Evolutionary conservation across 2,797 vertebrate species (phyloP).

Genomic region (Moxostoma hubbsi): DNA sequence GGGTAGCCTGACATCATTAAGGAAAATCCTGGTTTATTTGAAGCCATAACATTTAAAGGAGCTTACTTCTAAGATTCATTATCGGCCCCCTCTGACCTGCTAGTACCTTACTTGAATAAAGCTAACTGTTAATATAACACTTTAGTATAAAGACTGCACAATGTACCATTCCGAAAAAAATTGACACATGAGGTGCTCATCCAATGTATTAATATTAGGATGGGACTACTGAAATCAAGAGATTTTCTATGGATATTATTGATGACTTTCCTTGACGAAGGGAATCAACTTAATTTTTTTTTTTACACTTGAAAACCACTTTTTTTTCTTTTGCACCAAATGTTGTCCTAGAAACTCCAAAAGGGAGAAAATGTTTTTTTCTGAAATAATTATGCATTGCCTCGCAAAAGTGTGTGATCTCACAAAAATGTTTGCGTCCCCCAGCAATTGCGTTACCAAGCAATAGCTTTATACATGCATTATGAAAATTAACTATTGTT

Average conservation of each 20-base stretch:
- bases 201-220: not conserved
- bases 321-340: too few relatives aligned
- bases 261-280: not conserved
- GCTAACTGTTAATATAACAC: conserved; percentile 21
- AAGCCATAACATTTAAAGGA: conserved; percentile 9
- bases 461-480: too few relatives aligned
- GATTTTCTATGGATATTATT: not conserved
- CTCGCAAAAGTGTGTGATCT: too few relatives aligned
- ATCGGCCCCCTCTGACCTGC: conserved; percentile 6
- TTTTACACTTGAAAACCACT: conserved; percentile 4
- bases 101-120: conserved; percentile 20
- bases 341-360: conserved; percentile 8
- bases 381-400: too few relatives aligned
- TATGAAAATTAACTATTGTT: too few relatives aligned
- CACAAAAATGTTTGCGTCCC: too few relatives aligned
- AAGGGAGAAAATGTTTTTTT: too few relatives aligned
- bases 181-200: not conserved
- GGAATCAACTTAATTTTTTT: not conserved
- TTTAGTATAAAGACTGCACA: conserved; percentile 14
- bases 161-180: conserved; percentile 28
- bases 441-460: too few relatives aligned
- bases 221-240: not conserved
- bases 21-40: not conserved
- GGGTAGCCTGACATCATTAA: not conserved
- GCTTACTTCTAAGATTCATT: not conserved